A percentile compares a stretch with the other conserved stretches of the same genome.
These are phyloP conservation scores for Crypturellus undulatus DNA, from an alignment of 2,113 vertebrate genomes.

Conservation along the genomic window DNA sequence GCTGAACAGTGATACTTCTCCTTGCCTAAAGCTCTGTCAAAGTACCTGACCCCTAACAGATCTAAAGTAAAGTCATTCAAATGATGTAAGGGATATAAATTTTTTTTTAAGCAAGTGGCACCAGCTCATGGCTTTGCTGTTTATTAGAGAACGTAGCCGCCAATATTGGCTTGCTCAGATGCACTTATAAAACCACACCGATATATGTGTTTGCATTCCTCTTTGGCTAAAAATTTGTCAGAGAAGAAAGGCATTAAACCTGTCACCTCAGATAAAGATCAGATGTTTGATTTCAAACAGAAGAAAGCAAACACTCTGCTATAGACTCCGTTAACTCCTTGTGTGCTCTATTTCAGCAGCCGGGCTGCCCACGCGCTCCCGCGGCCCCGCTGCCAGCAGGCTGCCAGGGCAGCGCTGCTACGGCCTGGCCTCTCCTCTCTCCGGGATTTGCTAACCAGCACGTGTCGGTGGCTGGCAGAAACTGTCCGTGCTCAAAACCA, in stretches of 20 bases:
- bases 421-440: background rate
- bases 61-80: conserved; percentile 10
- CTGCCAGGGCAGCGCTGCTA: background rate
- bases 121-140: conserved; percentile 42
- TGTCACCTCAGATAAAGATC: conserved; percentile 81
- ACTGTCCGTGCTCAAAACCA: background rate
- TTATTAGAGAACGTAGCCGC: conserved; percentile 58
- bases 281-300: conserved; percentile 85
- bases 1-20: background rate
- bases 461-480: background rate
- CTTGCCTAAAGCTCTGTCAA: background rate
- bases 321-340: conserved; percentile 66
- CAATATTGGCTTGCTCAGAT: conserved; percentile 39
- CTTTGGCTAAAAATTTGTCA: conserved; percentile 76
- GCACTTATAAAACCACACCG: conserved; percentile 47
- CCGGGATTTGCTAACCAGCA: background rate
- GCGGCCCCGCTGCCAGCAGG: accelerated
- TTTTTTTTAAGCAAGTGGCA: conserved; percentile 30
- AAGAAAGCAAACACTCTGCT: conserved; percentile 77
- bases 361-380: background rate
- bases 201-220: conserved; percentile 79
- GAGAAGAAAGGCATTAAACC: conserved; percentile 81
- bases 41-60: background rate
- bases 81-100: conserved; percentile 6
- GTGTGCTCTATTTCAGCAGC: background rate